A percentile compares a stretch with the other conserved stretches of the same genome.
Conservation (phyloP, 2,113 vertebrate species). For the Atlantisia rogersi region DNA sequence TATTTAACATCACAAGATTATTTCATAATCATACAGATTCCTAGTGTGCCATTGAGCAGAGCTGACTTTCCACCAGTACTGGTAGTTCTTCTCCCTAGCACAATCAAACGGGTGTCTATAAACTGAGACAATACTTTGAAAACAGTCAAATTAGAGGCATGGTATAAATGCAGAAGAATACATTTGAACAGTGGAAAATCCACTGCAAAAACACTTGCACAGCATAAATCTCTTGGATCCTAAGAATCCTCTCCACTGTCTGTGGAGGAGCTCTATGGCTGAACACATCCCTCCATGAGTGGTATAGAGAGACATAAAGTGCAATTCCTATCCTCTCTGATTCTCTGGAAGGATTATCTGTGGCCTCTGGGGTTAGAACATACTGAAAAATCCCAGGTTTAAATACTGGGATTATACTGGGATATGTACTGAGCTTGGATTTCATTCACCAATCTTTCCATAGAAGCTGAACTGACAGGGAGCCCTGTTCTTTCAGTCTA, state of each 20-base stretch:
- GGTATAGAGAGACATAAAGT: neutral
- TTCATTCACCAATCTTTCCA: neutral
- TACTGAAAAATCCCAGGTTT: neutral
- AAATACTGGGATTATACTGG: neutral
- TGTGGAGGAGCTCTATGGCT: neutral
- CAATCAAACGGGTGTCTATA: neutral
- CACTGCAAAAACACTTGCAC: neutral
- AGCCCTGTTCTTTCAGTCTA: neutral
- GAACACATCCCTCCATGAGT: neutral
- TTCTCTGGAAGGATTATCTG: neutral
- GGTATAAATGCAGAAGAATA: neutral
- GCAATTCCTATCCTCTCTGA: neutral
- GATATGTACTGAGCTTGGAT: neutral
- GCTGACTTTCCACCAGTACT: neutral
- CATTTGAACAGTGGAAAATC: neutral
- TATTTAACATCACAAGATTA: constrained; percentile 40
- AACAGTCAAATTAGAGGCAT: neutral
- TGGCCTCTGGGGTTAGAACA: neutral
- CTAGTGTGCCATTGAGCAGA: neutral
- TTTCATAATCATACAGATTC: constrained; percentile 3
- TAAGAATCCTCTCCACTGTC: neutral
- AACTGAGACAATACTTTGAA: constrained; percentile 5
- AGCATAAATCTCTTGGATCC: neutral
- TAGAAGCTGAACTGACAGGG: neutral
- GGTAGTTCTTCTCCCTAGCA: neutral